Percentiles rank a stretch among this genome's conserved stretches.
phyloP scores from a whole-genome alignment of 2,797 vertebrate genomes.

The Gadopsis marmoratus region DNA sequence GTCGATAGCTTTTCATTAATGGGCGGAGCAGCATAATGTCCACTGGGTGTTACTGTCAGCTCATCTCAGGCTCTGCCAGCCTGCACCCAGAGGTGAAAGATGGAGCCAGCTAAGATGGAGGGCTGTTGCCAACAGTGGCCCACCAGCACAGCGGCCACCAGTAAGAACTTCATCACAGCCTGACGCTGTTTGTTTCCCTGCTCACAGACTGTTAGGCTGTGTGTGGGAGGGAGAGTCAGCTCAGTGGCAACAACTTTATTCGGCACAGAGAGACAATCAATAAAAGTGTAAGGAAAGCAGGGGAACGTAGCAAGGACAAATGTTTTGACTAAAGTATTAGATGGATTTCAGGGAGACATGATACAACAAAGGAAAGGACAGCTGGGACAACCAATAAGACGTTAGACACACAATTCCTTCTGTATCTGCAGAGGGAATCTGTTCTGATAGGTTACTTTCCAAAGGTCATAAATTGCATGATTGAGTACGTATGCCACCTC shows the following conservation, averaged over 20 bases:
- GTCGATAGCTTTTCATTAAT: conserved; percentile 9
- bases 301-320: conserved; percentile 9
- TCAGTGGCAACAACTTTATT: conserved; percentile 53
- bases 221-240: conserved; percentile 19
- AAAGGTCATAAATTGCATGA: background rate
- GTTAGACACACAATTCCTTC: background rate
- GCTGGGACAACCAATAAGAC: conserved; percentile 7
- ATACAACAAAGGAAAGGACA: conserved; percentile 21
- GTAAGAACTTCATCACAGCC: conserved; percentile 62
- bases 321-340: conserved; percentile 15
- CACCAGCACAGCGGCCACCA: conserved; percentile 58
- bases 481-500: background rate
- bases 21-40: conserved; percentile 29
- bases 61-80: conserved; percentile 39
- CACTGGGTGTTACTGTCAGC: conserved; percentile 33
- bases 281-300: conserved; percentile 34
- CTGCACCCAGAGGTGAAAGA: conserved; percentile 54
- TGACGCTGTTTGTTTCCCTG: background rate
- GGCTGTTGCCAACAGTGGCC: conserved; percentile 25
- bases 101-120: conserved; percentile 63
- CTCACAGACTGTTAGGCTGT: conserved; percentile 20
- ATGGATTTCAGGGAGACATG: conserved; percentile 8
- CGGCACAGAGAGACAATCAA: conserved; percentile 56
- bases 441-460: background rate
- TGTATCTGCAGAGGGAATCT: background rate